Evolutionary conservation across 2,888 invertebrate genomes (phyloP), one percentile per base, ranked within the genome.

Genomic region (Sinelater perroti): DNA sequence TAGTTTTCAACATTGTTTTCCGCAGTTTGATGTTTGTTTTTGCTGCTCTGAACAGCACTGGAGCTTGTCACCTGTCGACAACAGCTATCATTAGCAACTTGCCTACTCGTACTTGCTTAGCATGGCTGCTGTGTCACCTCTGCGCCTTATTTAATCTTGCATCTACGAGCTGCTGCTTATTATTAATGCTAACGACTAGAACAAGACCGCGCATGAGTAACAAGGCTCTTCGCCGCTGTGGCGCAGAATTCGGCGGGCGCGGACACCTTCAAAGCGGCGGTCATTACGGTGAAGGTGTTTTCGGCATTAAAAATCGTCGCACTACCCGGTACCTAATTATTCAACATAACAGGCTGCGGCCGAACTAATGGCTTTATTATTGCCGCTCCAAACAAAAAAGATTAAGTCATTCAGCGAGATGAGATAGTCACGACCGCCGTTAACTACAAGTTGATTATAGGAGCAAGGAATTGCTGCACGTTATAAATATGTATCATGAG

Each of bases 71-170:
- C 60, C 60, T 64, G 64, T 61, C 60, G 44, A 50, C 49, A 53
- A 49, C 63, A 63, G 63, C 61, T 61, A 61, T 64, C 63, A 61
- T 64, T 64, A 64, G 49, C 55, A 55, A 51, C 24, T 53, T 49
- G 59, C 54, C 56, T 56, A 52, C 58, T 58, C 49, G 54, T 56
- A 54, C 57, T 60, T 55, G 53, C 55, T 45, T 60, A 38, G 54
- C 51, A 53, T 60, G 38, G 38, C 47, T 53, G 40, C 38, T 36
- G 44, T 47, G 57, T 53, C 57, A 58, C 52, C 53, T 53, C 52
- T 18, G 24, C 36, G 24, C 28, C 46, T 51, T 57, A 45, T 46
- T 52, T 56, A 50, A 57, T 57, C 51, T 57, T 51, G 13, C 18
- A 51, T 40, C 31, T 51, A 52, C 46, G 33, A 46, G 45, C 8